Conservation (phyloP, 2,888 invertebrate genomes). For the Euclidia mi region DNA sequence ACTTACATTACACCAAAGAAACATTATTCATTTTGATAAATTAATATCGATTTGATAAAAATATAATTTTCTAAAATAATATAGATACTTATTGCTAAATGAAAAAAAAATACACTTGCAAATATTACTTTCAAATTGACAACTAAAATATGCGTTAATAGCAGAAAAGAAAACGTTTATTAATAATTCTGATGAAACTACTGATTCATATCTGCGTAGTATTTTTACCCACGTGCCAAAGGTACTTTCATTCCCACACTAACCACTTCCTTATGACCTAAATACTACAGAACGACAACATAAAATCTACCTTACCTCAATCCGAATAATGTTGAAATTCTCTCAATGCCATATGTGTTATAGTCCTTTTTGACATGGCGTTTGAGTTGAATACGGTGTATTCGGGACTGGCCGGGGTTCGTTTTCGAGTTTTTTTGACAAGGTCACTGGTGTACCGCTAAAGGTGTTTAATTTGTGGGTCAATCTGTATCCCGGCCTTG, state of each 20-base stretch:
- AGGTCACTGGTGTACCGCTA: conserved; percentile 51
- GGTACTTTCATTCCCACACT: conserved; percentile 55
- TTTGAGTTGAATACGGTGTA: conserved; percentile 17
- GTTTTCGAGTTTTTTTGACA: conserved; percentile 45
- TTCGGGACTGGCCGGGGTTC: conserved; percentile 41
- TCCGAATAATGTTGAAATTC: background rate
- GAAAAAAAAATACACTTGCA: no score
- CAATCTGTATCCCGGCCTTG: conserved; percentile 43
- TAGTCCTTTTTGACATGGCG: conserved; percentile 6
- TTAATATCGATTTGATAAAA: no score
- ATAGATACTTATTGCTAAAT: no score
- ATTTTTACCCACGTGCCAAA: conserved; percentile 69
- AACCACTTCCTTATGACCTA: conserved; percentile 33
- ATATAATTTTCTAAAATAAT: no score
- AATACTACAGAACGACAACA: conserved; percentile 3
- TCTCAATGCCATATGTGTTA: background rate
- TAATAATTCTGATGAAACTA: conserved; percentile 14
- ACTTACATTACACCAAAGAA: no score
- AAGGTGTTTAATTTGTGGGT: conserved; percentile 54
- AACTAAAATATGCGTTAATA: no score
- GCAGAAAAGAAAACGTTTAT: no score
- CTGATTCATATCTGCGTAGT: conserved; percentile 22
- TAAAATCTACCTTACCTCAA: conserved; percentile 8
- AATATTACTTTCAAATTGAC: no score
- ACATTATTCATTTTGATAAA: no score